Conservation (phyloP, 2,888 invertebrate species). For the Drosophila bunnanda region DNA sequence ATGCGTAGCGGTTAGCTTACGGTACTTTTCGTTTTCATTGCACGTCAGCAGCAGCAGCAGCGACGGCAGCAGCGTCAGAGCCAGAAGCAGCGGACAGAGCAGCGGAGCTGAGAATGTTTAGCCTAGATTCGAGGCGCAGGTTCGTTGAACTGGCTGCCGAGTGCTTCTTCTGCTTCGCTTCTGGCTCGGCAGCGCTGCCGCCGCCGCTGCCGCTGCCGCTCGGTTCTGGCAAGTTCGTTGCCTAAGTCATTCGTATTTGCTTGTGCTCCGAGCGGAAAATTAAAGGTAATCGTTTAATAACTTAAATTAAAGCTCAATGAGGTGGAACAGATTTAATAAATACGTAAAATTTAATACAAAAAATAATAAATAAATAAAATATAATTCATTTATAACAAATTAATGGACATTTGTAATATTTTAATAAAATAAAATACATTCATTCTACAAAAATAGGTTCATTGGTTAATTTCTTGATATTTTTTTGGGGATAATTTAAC, state of each 20-base stretch:
- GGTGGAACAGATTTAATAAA: not conserved
- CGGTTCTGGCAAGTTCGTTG: conserved; percentile 69
- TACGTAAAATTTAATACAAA: not conserved
- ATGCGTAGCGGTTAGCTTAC: conserved; percentile 85
- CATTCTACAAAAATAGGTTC: not conserved
- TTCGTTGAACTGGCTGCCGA: conserved; percentile 84
- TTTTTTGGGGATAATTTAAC: not conserved
- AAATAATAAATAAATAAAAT: too few species aligned
- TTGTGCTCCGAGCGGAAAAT: conserved; percentile 63
- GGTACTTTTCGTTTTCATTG: conserved; percentile 86
- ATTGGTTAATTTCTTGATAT: not conserved
- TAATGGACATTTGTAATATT: too few species aligned
- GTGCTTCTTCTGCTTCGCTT: conserved; percentile 19
- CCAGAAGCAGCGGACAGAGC: conserved; percentile 25
- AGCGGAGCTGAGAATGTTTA: conserved; percentile 83
- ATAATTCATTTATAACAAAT: too few species aligned
- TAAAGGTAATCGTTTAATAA: conserved; percentile 21
- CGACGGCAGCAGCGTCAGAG: conserved; percentile 9
- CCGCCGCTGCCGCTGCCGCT: conserved; percentile 4
- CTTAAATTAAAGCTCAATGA: conserved; percentile 1
- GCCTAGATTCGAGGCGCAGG: conserved; percentile 85
- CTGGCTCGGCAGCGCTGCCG: conserved; percentile 5
- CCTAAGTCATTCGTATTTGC: conserved; percentile 69
- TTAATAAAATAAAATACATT: too few species aligned
- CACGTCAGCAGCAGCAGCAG: conserved; percentile 75